Percentiles rank a stretch among this genome's conserved stretches.
phyloP scores from a whole-genome alignment of 2,113 vertebrate species.

The Mormyrus iriodes region DNA sequence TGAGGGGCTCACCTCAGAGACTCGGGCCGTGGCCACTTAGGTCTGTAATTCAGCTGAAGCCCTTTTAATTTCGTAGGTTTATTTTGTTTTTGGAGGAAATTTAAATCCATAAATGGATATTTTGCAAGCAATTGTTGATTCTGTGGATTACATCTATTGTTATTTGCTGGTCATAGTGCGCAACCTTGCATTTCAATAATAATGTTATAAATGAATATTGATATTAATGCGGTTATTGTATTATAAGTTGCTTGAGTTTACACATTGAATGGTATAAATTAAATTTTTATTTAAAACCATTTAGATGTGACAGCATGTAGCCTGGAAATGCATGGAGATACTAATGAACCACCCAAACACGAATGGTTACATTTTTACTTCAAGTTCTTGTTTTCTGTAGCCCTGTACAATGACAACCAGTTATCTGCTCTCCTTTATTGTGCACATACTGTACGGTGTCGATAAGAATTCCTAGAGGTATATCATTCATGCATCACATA shows the following conservation, averaged over 20 bases:
- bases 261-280: neutral
- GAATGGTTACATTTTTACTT: neutral
- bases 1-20: neutral
- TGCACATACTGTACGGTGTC: neutral
- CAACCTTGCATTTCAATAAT: neutral
- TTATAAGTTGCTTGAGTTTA: neutral
- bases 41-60: neutral
- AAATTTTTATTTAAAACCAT: neutral
- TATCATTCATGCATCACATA: neutral
- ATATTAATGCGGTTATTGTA: neutral
- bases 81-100: neutral
- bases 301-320: neutral
- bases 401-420: neutral
- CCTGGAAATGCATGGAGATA: neutral
- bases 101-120: neutral
- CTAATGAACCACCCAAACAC: neutral
- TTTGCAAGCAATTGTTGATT: neutral
- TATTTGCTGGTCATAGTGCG: neutral
- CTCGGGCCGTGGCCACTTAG: neutral
- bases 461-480: slow-evolving; percentile 8
- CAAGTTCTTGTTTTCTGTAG: neutral
- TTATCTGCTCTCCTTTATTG: neutral
- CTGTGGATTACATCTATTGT: neutral
- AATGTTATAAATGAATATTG: neutral
- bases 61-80: neutral